phyloP scores from a whole-genome alignment of 2,113 vertebrate genomes.

The Xenotilapia leptura region DNA sequence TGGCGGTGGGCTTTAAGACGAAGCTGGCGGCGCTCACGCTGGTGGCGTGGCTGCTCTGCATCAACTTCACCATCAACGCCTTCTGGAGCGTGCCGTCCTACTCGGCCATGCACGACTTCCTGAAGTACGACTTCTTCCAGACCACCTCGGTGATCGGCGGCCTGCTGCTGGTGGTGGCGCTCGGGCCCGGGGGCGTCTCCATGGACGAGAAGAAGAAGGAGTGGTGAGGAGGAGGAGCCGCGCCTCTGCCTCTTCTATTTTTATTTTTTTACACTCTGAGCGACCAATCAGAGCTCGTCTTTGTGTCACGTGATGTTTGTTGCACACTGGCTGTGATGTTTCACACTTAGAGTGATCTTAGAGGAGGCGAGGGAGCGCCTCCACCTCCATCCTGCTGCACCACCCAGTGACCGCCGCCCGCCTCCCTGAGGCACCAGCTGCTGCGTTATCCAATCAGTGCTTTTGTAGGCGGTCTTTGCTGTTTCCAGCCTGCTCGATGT shows the following conservation, averaged over 20 bases:
- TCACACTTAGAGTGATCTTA: background rate
- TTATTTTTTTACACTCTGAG: background rate
- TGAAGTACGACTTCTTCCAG: conserved; percentile 96
- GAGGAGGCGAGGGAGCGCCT: background rate
- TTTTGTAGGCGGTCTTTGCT: background rate
- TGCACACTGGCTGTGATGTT: background rate
- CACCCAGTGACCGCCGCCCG: background rate
- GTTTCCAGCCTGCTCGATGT: background rate
- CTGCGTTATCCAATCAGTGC: background rate
- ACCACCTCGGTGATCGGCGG: conserved; percentile 91
- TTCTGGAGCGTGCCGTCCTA: conserved; percentile 87
- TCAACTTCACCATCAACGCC: conserved; percentile 91
- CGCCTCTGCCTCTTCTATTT: background rate
- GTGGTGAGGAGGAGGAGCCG: conserved; percentile 67
- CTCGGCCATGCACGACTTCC: conserved; percentile 91
- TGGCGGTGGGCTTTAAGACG: conserved; percentile 92
- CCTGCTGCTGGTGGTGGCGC: conserved; percentile 86
- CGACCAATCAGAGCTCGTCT: background rate
- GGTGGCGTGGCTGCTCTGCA: conserved; percentile 85
- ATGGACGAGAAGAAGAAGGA: conserved; percentile 97
- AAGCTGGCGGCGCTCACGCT: conserved; percentile 91
- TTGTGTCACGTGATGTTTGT: background rate
- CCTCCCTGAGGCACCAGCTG: background rate
- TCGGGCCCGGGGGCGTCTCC: conserved; percentile 90
- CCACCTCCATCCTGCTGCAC: background rate